A percentile compares a stretch with the other conserved stretches of the same genome.
These are phyloP conservation scores for Limosa lapponica DNA, from an alignment of 2,797 vertebrate species.

Conservation along the genomic window DNA sequence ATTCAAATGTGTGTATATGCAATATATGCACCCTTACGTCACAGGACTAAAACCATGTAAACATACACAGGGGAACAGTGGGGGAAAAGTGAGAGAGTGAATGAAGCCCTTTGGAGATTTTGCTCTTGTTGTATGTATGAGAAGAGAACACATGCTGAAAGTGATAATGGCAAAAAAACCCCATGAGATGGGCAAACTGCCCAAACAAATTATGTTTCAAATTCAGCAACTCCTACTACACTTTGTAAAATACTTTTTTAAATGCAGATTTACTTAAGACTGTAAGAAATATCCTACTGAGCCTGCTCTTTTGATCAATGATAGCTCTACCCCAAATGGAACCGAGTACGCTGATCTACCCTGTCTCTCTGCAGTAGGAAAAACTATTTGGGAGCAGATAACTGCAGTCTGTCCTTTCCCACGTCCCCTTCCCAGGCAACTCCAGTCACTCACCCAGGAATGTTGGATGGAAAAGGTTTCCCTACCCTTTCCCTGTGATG, in stretches of 20 bases:
- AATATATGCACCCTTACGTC: background rate
- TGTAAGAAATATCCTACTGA: background rate
- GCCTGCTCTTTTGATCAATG: background rate
- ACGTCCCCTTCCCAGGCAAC: background rate
- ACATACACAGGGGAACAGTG: rapidly evolving
- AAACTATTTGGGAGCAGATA: background rate
- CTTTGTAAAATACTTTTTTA: background rate
- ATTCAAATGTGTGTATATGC: background rate
- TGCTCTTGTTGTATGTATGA: background rate
- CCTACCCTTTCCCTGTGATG: rapidly evolving
- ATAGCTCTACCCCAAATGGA: rapidly evolving
- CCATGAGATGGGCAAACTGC: background rate
- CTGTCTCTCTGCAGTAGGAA: background rate
- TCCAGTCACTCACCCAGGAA: background rate
- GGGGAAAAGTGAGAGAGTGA: rapidly evolving
- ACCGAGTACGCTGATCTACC: rapidly evolving
- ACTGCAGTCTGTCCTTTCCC: background rate
- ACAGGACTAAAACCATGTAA: background rate
- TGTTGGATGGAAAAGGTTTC: background rate
- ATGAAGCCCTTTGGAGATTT: background rate
- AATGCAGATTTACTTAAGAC: background rate
- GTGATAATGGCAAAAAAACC: background rate
- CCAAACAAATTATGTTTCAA: background rate
- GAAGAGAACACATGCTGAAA: background rate
- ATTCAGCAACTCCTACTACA: background rate